A percentile compares a stretch with the other conserved stretches of the same genome.
Evolutionary conservation across 2,888 invertebrate genomes (phyloP).

Genomic region (Alsophila aescularia): DNA sequence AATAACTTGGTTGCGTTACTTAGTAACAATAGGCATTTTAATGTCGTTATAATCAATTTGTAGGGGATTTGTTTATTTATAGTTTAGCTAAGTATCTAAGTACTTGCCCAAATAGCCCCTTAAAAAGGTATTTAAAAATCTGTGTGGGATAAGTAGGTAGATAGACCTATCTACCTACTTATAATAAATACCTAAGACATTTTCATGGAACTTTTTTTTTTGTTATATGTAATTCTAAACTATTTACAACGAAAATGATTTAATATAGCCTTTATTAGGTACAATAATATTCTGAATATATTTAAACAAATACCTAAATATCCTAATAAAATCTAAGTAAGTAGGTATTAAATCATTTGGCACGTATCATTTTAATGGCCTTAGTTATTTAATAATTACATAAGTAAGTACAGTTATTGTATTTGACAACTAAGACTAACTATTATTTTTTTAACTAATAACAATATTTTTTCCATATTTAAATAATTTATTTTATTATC

Average conservation of each 20-base stretch:
- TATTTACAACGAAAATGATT: constrained; percentile 14
- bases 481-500: background rate
- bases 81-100: too few species aligned
- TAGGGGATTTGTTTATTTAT: too few species aligned
- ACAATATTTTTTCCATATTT: background rate
- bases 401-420: background rate
- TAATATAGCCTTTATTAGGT: constrained; percentile 3
- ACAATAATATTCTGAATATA: constrained; percentile 11
- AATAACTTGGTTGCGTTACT: too few species aligned
- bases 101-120: too few species aligned
- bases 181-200: too few species aligned
- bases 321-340: constrained; percentile 13
- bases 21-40: too few species aligned
- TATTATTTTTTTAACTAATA: constrained; percentile 1
- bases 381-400: background rate
- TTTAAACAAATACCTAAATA: constrained; percentile 1
- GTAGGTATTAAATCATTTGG: constrained; percentile 16
- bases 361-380: constrained; percentile 18
- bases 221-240: constrained; percentile 10
- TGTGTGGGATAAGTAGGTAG: too few species aligned
- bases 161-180: too few species aligned
- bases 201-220: too few species aligned
- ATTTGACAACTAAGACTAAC: constrained; percentile 9
- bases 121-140: too few species aligned
- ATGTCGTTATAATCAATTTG: too few species aligned